Evolutionary conservation across 2,797 vertebrate genomes (phyloP), one percentile per base, ranked within the genome.

Genomic region (Crocodylus rhombifer): DNA sequence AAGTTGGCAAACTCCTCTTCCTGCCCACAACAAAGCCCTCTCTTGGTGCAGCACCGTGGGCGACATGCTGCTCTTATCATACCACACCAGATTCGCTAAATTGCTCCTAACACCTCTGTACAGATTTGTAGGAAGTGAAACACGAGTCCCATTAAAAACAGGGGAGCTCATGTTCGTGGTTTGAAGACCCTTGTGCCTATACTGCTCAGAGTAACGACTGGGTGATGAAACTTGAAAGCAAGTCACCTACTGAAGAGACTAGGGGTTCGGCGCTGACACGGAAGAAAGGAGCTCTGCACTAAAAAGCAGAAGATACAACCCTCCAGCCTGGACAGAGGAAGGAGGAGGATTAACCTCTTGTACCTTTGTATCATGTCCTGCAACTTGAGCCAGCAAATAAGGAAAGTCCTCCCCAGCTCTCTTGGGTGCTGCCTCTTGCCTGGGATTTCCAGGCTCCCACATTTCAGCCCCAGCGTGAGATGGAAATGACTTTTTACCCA

Each of bases 321-420:
- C 14, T 76, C 13, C 26, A 20, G 67, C 30, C 10, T 78, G 1
- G 7, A 7, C 9, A 28, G 42, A 51, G 42, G 42, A 51, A 51
- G 42, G 42, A 42, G 42, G 84, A 36, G 55, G 28, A 84, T 87
- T 56, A 80, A 60, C 69, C 14, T 75, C 33, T 55, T 20, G 12
- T 6, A 58, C 17, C 63, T 36, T 16, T 71, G 12, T 60, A 0
- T 0, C 8, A 51, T 14, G 10, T 26, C 5, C n/a, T n/a, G 30
- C 14, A 30, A 36, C 79, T 67, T 79, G 25, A 84, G 56, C 30
- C 57, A 42, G 28, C 5, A n/a, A 57, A 57, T n/a, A 62, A 84
- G 58, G 12, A 73, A 14, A 80, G 77, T n/a, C 60, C 23, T 88
- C 63, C 62, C 84, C 74, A 78, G 6, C 21, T 51, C 14, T 51